Percentiles rank a stretch among this genome's conserved stretches.
Conservation (phyloP, 2,888 invertebrate species). For the Blastobasis lacticolella region DNA sequence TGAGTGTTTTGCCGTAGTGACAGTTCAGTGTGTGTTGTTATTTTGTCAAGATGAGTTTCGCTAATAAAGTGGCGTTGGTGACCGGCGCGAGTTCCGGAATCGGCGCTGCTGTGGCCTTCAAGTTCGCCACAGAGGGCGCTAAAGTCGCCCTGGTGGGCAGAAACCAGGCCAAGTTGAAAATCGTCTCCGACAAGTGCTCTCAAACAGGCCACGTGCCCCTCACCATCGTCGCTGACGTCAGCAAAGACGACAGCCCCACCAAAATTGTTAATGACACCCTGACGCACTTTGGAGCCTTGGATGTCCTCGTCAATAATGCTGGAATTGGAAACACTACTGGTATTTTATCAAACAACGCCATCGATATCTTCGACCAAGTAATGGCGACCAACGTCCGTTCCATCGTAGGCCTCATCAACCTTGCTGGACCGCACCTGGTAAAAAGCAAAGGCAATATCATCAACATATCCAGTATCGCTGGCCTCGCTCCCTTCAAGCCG, state of each 20-base stretch:
- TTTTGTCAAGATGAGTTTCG: conserved; percentile 6
- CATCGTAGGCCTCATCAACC: conserved; percentile 14
- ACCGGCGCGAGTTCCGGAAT: conserved; percentile 79
- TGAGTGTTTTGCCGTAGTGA: no score
- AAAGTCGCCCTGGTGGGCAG: conserved; percentile 18
- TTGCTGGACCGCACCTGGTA: conserved; percentile 16
- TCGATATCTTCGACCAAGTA: conserved; percentile 16
- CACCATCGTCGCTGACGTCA: conserved; percentile 16
- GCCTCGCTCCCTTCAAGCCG: conserved; percentile 3
- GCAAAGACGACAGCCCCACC: conserved; percentile 14
- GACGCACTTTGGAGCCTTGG: conserved; percentile 17
- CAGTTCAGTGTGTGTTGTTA: not conserved
- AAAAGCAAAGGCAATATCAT: conserved; percentile 19
- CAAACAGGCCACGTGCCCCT: conserved; percentile 12
- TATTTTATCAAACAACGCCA: conserved; percentile 9
- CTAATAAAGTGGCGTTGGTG: conserved; percentile 64
- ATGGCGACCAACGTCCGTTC: conserved; percentile 19
- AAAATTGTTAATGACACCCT: conserved; percentile 17
- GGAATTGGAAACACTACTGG: conserved; percentile 8
- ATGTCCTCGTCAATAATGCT: conserved; percentile 24
- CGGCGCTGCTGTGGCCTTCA: conserved; percentile 74
- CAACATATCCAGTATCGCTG: conserved; percentile 17
- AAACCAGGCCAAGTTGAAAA: conserved; percentile 18
- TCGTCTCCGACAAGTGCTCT: conserved; percentile 13
- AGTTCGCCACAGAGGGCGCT: conserved; percentile 51